Conservation (phyloP, 2,113 vertebrate species). For the Collichthys lucidus region DNA sequence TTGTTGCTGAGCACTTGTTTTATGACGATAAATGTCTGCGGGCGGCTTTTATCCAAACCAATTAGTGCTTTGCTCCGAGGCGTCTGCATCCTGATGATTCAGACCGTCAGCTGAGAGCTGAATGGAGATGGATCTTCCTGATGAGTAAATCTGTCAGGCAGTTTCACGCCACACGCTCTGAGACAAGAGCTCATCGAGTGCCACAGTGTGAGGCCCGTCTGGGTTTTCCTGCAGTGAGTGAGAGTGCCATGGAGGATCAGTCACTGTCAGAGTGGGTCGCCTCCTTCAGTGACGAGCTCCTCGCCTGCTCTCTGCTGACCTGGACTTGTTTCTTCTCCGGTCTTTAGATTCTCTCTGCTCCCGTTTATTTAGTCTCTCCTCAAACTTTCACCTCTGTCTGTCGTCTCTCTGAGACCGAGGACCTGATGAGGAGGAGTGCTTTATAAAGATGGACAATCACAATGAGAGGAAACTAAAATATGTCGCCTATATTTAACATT, state of each 20-base stretch:
- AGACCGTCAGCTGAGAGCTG: neutral
- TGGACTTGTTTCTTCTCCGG: neutral
- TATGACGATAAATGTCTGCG: neutral
- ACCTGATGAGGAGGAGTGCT: neutral
- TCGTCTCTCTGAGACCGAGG: neutral
- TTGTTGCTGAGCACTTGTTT: neutral
- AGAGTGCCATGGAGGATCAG: slow-evolving; percentile 5
- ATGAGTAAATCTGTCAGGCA: neutral
- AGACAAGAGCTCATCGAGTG: neutral
- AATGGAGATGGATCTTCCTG: neutral
- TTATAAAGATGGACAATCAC: neutral
- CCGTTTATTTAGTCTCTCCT: neutral
- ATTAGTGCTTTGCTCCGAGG: neutral
- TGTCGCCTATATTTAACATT: too few species aligned
- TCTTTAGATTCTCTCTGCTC: neutral
- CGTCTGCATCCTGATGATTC: neutral
- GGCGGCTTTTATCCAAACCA: neutral
- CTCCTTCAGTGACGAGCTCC: slow-evolving; percentile 45
- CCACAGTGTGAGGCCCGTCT: neutral
- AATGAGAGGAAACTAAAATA: neutral
- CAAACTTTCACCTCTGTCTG: neutral
- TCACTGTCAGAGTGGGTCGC: slow-evolving; percentile 13
- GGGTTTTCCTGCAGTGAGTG: slow-evolving; percentile 2
- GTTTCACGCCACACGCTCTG: neutral
- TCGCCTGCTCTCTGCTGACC: neutral